phyloP scores from a whole-genome alignment of 2,797 vertebrate species.

The Pachyuromys duprasi region DNA sequence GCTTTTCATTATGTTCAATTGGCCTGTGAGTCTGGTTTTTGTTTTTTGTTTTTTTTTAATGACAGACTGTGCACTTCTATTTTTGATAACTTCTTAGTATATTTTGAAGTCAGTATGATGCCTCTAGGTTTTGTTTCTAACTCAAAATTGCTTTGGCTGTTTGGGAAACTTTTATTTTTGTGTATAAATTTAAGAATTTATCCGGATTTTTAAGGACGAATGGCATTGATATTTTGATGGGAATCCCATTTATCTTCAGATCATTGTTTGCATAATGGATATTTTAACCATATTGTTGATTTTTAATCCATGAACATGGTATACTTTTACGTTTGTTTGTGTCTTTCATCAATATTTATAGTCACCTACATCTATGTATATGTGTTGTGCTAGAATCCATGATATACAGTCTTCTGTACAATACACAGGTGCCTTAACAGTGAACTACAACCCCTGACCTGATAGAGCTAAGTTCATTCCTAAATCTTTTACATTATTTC shows the following conservation, averaged over 20 bases:
- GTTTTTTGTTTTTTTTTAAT: not conserved
- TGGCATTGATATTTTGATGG: not conserved
- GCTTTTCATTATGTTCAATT: not conserved
- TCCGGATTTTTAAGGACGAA: not conserved
- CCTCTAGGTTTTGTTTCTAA: not conserved
- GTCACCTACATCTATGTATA: not conserved
- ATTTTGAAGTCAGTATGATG: not conserved
- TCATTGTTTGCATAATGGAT: not conserved
- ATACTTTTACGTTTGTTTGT: not conserved
- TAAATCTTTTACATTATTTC: not conserved
- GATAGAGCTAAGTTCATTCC: not conserved
- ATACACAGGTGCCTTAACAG: not conserved
- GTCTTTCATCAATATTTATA: not conserved
- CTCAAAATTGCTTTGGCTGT: not conserved
- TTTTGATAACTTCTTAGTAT: not conserved
- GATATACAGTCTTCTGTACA: not conserved
- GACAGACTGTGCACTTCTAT: not conserved
- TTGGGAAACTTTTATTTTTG: not conserved
- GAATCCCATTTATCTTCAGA: not conserved
- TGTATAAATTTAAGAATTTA: not conserved
- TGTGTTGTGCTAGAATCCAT: not conserved
- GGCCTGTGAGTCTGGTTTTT: not conserved
- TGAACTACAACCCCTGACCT: not conserved
- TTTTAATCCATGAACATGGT: not conserved
- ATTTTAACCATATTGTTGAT: not conserved